Base-by-base conservation (phyloP, 2,888 invertebrate genomes). In the Nipponacmea schrenckii region DNA sequence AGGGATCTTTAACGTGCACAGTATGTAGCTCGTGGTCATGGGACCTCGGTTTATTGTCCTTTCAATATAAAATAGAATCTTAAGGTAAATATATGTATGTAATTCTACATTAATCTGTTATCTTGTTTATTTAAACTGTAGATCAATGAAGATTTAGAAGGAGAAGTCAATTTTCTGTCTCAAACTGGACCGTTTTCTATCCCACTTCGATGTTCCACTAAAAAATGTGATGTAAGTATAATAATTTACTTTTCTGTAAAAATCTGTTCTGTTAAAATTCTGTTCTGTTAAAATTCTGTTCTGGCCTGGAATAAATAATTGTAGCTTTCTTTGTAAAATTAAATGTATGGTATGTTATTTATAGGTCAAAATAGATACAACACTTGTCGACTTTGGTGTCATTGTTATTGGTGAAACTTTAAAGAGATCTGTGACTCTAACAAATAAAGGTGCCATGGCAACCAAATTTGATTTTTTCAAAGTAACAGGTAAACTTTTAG, bases 111-210 rank as follows among this genome's bases (percentile, higher is more conserved):
- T 1, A 39, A 39, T 8, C 39, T 39, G 8, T 39, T 39, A 39
- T 3, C 12, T n/a, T 56, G 64, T 20, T 65, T 71, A 14, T 72
- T 68, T 73, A 62, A 68, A 67, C 72, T 77, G 10, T 78, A 88
- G 88, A 86, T 89, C 8, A 89, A 89, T 77, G 87, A 88, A 74
- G 88, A 89, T 73, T 76, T 89, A 56, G 76, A 77, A 7, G 89
- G 89, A 24, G 86, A 87, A 69, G 86, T 89, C 17, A 83, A 81
- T 71, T 89, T 89, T 74, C 77, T 89, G 50, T 85, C 88, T 3
- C 87, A 89, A 79, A 88, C 89, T 20, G 89, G 89, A 56, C 85
- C 86, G 10, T 89, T 89, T 76, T 78, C 84, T n/a, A 85, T 89
- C 68, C 87, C 88, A 3, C 78, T 89, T 20, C 74, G 78, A 65